Evolutionary conservation across 2,888 invertebrate genomes (phyloP).

Genomic region (Plagodis dolabraria): DNA sequence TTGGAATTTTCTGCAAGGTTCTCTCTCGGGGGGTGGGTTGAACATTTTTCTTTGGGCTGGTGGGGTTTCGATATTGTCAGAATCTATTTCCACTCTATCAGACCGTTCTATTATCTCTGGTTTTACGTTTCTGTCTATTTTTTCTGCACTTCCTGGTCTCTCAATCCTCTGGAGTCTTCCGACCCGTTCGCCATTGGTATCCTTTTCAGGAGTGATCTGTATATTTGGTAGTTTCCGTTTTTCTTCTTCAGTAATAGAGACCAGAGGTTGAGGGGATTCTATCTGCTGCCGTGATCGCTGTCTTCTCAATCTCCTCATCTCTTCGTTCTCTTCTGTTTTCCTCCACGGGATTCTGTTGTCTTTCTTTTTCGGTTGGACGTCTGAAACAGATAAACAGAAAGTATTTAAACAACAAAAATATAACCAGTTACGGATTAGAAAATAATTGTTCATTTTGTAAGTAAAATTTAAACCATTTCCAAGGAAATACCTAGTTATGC

Average conservation of each 20-base stretch:
- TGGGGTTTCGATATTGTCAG: constrained; percentile 96
- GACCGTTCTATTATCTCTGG: constrained; percentile 50
- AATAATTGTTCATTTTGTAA: too few relatives aligned
- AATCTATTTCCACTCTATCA: constrained; percentile 93
- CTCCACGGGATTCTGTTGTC: constrained; percentile 92
- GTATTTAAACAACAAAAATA: too few relatives aligned
- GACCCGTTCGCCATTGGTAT: constrained; percentile 46
- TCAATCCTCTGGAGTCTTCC: constrained; percentile 76
- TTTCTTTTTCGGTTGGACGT: constrained; percentile 89
- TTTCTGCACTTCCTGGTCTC: constrained; percentile 85
- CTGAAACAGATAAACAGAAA: constrained; percentile 61
- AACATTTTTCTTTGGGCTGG: constrained; percentile 90
- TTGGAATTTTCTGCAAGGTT: constrained; percentile 84
- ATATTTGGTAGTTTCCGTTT: constrained; percentile 83
- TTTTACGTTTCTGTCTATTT: neutral
- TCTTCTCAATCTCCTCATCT: constrained; percentile 84
- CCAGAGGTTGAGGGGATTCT: constrained; percentile 70
- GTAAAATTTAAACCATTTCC: too few relatives aligned
- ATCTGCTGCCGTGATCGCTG: constrained; percentile 84
- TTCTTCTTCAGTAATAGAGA: constrained; percentile 87
- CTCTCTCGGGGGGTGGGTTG: constrained; percentile 86
- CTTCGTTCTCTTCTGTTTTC: constrained; percentile 89
- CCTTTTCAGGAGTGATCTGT: constrained; percentile 61
- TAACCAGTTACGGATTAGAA: too few relatives aligned
- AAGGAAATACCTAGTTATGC: too few relatives aligned